Evolutionary conservation across 2,888 invertebrate species (phyloP), one percentile per base, ranked within the genome.

Genomic region (Drosophila paracracens): DNA sequence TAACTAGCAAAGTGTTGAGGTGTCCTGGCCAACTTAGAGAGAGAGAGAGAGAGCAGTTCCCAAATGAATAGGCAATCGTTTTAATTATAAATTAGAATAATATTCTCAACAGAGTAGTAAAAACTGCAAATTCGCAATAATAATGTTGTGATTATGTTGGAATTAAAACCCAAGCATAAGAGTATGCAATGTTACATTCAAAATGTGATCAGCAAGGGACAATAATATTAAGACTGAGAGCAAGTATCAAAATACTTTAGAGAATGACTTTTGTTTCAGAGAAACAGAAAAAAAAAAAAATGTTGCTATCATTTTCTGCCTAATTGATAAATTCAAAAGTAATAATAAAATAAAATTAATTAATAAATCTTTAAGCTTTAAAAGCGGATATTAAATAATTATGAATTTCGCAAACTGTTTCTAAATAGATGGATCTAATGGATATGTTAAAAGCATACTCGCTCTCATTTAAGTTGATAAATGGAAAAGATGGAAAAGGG

Each of bases 51-150:
- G 36, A 76, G 64, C 43, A 74, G 79, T 59, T 84, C 84, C 89
- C 89, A 81, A 87, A 83, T 83, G 84, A 83, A 74, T 83, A 57
- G 70, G 62, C 84, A 84, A 84, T 83, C 81, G 79, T 76, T 86
- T 89, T 79, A 84, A 88, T 84, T 89, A 84, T 87, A 70, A 83
- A 84, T 84, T 83, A 86, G 76, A 68, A 13, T 43, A 56, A 54
- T 66, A 67, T 50, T 81, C 87, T 74, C 89, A 46, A 54, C 57
- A 70, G 74, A 65, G 74, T 69, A 62, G 62, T 84, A 81, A 81
- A 88, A 81, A 64, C 11, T 65, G 50, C 21, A 53, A 76, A 40
- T 56, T 52, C 25, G 54, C 50, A 21, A 63, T 36, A 50, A 43
- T 65, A 50, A 21, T 51, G 33, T 40, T 33, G 38, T 48, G 4